Evolutionary conservation across 1,140 invertebrate species (phyloP).

Genomic region (Archegozetes longisetosus): DNA sequence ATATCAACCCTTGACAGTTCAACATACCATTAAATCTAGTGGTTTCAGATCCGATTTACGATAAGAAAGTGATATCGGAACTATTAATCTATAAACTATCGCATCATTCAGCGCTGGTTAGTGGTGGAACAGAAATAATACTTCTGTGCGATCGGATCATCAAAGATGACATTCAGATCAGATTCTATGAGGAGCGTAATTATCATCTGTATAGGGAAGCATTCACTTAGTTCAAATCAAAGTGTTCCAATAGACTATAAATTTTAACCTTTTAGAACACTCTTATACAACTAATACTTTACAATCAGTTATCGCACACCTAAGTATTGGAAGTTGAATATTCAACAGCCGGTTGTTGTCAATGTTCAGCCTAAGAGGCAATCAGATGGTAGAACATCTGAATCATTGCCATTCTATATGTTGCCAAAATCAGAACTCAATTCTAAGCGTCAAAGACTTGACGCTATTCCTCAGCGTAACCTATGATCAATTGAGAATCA

Average conservation of each 20-base stretch:
- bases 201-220: constrained; percentile 62
- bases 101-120: constrained; percentile 54
- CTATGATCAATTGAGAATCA: too few species aligned
- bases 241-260: too few species aligned
- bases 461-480: too few species aligned
- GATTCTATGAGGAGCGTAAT: too few species aligned
- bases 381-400: constrained; percentile 43
- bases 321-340: constrained; percentile 37
- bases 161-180: too few species aligned
- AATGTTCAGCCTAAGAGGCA: constrained; percentile 63
- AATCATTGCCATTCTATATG: neutral
- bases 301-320: constrained; percentile 62
- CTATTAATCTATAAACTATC: constrained; percentile 70
- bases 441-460: too few species aligned
- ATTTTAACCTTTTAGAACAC: too few species aligned
- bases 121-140: constrained; percentile 62
- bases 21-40: constrained; percentile 59
- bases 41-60: too few species aligned
- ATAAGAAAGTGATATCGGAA: too few species aligned
- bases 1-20: constrained; percentile 51
- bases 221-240: constrained; percentile 62
- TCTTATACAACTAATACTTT: constrained; percentile 84
- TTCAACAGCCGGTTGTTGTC: too few species aligned
- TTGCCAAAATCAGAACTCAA: too few species aligned
- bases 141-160: constrained; percentile 72